These are phyloP conservation scores for Choloepus didactylus DNA, from an alignment of 2,797 vertebrate genomes.

Conservation along the genomic window DNA sequence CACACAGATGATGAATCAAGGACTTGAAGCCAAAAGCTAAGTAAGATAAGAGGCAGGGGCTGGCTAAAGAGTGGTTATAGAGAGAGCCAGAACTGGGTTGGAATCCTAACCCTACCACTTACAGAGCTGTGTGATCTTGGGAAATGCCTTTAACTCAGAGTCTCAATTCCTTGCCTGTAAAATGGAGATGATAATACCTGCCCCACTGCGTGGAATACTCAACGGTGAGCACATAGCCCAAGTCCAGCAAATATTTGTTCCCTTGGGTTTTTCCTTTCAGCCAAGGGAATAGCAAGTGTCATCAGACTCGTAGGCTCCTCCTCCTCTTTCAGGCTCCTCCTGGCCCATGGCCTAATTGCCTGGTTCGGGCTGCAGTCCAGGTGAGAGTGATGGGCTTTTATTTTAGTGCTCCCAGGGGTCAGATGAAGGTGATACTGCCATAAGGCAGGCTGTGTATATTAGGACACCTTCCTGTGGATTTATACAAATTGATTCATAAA, in stretches of 20 bases:
- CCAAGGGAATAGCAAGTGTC: background rate
- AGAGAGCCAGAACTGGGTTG: background rate
- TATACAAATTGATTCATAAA: conserved; percentile 65
- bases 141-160: background rate
- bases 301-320: background rate
- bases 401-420: conserved; percentile 65
- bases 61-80: background rate
- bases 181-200: background rate
- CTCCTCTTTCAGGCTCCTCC: background rate
- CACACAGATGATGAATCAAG: background rate
- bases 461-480: conserved; percentile 36
- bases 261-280: background rate
- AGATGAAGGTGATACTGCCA: conserved; percentile 70
- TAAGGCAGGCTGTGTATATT: conserved; percentile 56
- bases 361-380: conserved; percentile 54
- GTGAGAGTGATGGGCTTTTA: conserved; percentile 50
- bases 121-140: background rate
- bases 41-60: background rate
- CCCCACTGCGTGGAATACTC: background rate
- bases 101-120: background rate
- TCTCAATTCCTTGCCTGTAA: background rate
- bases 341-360: conserved; percentile 25
- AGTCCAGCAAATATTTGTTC: background rate
- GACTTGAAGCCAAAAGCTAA: background rate
- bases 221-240: background rate